These are phyloP conservation scores for Eudorcas thomsonii DNA, from an alignment of 2,113 vertebrate species.

Conservation along the genomic window DNA sequence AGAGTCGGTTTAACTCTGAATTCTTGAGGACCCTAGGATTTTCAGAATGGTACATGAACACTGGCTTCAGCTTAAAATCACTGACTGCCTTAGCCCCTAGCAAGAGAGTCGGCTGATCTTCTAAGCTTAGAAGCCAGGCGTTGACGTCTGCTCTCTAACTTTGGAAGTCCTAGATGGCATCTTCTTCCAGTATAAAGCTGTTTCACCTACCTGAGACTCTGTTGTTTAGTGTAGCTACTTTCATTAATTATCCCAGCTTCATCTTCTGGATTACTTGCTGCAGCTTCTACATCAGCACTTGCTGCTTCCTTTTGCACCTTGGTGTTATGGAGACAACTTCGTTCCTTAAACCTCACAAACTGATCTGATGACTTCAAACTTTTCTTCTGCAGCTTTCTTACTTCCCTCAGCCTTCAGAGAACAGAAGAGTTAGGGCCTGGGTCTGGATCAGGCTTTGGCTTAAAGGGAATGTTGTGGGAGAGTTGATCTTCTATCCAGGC, in stretches of 20 bases:
- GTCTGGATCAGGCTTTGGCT: background rate
- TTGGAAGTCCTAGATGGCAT: background rate
- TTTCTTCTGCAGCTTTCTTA: background rate
- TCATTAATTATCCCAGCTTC: background rate
- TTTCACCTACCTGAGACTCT: background rate
- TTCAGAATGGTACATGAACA: background rate
- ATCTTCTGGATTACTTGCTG: background rate
- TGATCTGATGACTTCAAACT: background rate
- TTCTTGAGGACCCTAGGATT: background rate
- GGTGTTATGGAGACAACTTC: background rate
- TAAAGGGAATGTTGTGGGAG: background rate
- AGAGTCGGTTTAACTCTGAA: background rate
- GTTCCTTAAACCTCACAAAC: background rate
- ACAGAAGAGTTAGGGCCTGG: background rate
- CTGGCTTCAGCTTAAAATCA: background rate
- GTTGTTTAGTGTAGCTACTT: background rate
- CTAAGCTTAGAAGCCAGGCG: background rate
- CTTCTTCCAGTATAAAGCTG: background rate
- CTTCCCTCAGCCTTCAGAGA: background rate
- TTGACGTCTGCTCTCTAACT: background rate
- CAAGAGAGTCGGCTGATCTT: background rate
- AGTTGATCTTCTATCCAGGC: background rate
- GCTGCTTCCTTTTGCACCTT: background rate
- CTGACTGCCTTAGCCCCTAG: background rate
- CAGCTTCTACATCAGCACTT: background rate